A percentile compares a stretch with the other conserved stretches of the same genome.
These are phyloP conservation scores for Neogobius melanostomus DNA, from an alignment of 2,113 vertebrate species.

Conservation along the genomic window DNA sequence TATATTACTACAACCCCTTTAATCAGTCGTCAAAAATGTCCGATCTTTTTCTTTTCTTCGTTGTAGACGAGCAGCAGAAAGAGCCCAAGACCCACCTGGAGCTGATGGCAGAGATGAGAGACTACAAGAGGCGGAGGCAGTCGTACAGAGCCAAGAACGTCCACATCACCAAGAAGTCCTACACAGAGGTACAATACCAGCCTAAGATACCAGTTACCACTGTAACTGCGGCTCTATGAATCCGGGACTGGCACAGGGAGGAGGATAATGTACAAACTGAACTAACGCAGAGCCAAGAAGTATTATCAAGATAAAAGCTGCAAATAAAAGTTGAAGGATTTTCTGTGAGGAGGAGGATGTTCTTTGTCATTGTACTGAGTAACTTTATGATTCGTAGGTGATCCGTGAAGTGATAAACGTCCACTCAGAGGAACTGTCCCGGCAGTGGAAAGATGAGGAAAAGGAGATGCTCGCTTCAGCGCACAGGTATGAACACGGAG, in stretches of 20 bases:
- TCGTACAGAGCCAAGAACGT: constrained; percentile 98
- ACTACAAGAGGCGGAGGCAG: constrained; percentile 95
- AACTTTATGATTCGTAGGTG: constrained; percentile 64
- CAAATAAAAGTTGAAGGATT: too few species aligned
- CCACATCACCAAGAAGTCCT: constrained; percentile 98
- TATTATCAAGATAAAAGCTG: too few species aligned
- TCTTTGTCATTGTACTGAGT: constrained; percentile 47
- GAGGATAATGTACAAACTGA: too few species aligned
- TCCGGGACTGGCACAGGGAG: too few species aligned
- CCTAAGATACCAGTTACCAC: too few species aligned
- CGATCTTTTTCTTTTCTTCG: background rate
- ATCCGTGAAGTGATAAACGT: constrained; percentile 93
- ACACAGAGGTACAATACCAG: constrained; percentile 84
- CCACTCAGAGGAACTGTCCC: constrained; percentile 89
- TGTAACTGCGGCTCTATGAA: too few species aligned
- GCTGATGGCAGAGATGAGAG: constrained; percentile 97
- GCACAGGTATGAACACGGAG: too few species aligned
- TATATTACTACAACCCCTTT: too few species aligned
- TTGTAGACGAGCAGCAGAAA: constrained; percentile 84
- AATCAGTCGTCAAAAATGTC: too few species aligned
- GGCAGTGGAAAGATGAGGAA: constrained; percentile 87
- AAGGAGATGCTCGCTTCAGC: constrained; percentile 15
- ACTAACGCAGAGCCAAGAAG: too few species aligned
- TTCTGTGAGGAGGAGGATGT: background rate
- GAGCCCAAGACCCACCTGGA: constrained; percentile 95